These are phyloP conservation scores for Limnephilus rhombicus DNA, from an alignment of 2,888 invertebrate species.

Conservation along the genomic window DNA sequence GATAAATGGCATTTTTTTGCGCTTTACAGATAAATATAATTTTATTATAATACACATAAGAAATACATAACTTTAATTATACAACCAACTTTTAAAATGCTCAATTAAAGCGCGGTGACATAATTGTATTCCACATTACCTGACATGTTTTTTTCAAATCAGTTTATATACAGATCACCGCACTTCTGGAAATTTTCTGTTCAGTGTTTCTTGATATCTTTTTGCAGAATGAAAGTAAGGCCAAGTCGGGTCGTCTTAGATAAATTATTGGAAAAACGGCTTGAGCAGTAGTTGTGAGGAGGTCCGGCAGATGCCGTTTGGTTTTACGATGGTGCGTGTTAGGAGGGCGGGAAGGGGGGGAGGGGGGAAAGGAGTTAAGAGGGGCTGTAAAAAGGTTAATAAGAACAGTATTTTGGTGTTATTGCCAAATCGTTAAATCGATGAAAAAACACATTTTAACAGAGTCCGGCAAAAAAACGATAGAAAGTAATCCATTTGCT, in stretches of 20 bases:
- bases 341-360: background rate
- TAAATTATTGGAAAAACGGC: background rate
- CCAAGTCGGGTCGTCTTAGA: background rate
- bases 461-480: background rate
- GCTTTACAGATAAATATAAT: too few species aligned
- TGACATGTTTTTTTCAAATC: background rate
- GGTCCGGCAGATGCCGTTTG: constrained; percentile 1
- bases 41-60: too few species aligned
- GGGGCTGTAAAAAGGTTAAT: background rate
- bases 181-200: background rate
- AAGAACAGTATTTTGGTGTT: background rate
- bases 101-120: too few species aligned
- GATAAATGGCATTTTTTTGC: too few species aligned
- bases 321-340: background rate
- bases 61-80: too few species aligned
- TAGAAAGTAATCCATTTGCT: background rate
- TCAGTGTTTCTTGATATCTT: background rate
- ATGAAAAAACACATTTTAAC: background rate
- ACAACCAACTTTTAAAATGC: too few species aligned
- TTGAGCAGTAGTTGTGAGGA: background rate
- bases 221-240: background rate
- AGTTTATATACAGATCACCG: background rate
- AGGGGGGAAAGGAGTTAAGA: background rate
- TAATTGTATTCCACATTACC: too few species aligned
- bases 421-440: background rate